Percentiles rank a stretch among this genome's conserved stretches.
These are phyloP conservation scores for Ranitomeya imitator DNA, from an alignment of 2,113 vertebrate species.

Conservation along the genomic window DNA sequence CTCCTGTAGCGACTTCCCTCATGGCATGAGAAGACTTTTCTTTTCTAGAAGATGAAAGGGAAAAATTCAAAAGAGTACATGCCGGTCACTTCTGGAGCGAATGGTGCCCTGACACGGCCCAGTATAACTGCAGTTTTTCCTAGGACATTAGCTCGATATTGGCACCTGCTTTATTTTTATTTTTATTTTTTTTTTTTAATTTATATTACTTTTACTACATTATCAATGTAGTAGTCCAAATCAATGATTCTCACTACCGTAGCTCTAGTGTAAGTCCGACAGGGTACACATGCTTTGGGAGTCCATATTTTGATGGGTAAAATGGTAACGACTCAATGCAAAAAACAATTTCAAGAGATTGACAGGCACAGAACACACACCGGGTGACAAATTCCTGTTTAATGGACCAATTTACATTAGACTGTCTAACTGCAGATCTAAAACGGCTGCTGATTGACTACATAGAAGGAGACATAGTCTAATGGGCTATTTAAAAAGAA, in stretches of 20 bases:
- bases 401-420: too few species aligned
- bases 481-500: too few species aligned
- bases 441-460: too few species aligned
- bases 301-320: too few species aligned
- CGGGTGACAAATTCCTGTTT: neutral
- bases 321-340: too few species aligned
- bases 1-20: conserved; percentile 6
- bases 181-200: too few species aligned
- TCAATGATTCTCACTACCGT: too few species aligned
- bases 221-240: neutral
- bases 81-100: neutral
- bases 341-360: neutral
- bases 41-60: conserved; percentile 8
- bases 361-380: neutral
- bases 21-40: neutral
- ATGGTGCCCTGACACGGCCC: neutral
- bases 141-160: neutral
- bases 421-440: too few species aligned
- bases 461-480: too few species aligned
- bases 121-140: neutral
- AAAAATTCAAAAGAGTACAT: conserved; percentile 15
- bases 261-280: too few species aligned
- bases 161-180: neutral
- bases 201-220: neutral
- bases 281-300: too few species aligned